Evolutionary conservation across 2,888 invertebrate species (phyloP).

Genomic region (Tetragonula carbonaria): DNA sequence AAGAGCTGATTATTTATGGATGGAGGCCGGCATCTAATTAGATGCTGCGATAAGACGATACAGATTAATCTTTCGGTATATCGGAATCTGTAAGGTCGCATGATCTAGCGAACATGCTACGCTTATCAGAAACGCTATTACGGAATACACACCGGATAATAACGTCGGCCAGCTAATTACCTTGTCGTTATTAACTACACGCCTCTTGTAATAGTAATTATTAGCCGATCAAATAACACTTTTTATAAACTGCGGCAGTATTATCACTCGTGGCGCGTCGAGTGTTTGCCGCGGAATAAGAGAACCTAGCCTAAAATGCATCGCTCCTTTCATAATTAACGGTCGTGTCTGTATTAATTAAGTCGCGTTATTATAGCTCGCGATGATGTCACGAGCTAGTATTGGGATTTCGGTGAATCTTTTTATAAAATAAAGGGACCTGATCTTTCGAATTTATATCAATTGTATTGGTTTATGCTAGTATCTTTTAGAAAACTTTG

Average conservation of each 20-base stretch:
- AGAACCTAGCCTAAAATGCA: neutral
- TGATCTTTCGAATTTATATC: too few species aligned
- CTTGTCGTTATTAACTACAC: slow-evolving; percentile 30
- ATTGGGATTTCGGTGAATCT: too few species aligned
- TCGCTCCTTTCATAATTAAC: neutral
- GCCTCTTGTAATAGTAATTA: slow-evolving; percentile 33
- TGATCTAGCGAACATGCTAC: slow-evolving; percentile 35
- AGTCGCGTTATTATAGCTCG: neutral
- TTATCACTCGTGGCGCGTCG: neutral
- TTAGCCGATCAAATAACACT: slow-evolving; percentile 12
- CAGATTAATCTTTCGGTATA: slow-evolving; percentile 34
- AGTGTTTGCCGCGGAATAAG: neutral
- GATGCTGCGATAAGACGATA: neutral
- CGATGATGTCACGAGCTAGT: too few species aligned
- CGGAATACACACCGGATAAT: slow-evolving; percentile 38
- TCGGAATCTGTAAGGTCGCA: slow-evolving; percentile 19
- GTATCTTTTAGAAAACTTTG: too few species aligned
- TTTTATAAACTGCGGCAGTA: neutral
- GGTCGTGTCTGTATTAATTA: neutral
- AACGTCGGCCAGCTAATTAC: slow-evolving; percentile 24
- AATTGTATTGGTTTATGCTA: neutral
- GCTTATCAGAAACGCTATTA: slow-evolving; percentile 47
- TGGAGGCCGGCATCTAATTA: neutral
- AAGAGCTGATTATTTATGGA: slow-evolving; percentile 12
- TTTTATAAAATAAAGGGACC: too few species aligned